These are phyloP conservation scores for Taxidea taxus DNA, from an alignment of 2,113 vertebrate genomes.

Conservation along the genomic window DNA sequence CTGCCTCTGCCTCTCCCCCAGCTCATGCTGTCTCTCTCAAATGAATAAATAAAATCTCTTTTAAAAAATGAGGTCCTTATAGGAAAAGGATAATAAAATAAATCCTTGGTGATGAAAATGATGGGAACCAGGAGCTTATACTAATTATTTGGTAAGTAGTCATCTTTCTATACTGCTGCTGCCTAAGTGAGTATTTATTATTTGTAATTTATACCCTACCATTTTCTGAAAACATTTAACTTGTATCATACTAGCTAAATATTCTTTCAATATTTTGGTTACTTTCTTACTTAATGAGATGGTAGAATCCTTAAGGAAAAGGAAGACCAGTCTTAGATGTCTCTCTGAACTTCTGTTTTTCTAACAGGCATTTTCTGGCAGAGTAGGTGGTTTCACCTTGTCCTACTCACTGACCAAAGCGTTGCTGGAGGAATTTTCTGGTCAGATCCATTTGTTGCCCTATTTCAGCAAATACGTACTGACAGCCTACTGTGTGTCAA, in stretches of 20 bases:
- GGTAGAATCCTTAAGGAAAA: not conserved
- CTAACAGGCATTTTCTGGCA: conserved; percentile 10
- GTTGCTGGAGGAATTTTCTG: not conserved
- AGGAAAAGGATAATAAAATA: conserved; percentile 27
- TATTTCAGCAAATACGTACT: conserved; percentile 19
- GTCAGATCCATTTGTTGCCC: not conserved
- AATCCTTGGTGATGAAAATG: not conserved
- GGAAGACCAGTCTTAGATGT: not conserved
- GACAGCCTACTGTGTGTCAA: not conserved
- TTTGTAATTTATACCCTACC: not conserved
- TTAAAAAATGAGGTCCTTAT: not conserved
- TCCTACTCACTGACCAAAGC: not conserved
- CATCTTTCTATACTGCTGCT: not conserved
- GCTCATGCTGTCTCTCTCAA: too few species aligned
- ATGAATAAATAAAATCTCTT: too few species aligned
- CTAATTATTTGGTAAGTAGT: not conserved
- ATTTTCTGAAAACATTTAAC: conserved; percentile 16
- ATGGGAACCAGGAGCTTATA: not conserved
- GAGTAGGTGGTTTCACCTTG: not conserved
- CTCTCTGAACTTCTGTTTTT: not conserved
- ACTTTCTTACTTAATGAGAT: not conserved
- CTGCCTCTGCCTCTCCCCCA: too few species aligned
- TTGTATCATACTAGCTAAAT: conserved; percentile 2
- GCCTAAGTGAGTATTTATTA: not conserved
- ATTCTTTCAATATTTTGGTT: not conserved